Evolutionary conservation across 2,888 invertebrate genomes (phyloP).

Genomic region (Argynnis bischoffii): DNA sequence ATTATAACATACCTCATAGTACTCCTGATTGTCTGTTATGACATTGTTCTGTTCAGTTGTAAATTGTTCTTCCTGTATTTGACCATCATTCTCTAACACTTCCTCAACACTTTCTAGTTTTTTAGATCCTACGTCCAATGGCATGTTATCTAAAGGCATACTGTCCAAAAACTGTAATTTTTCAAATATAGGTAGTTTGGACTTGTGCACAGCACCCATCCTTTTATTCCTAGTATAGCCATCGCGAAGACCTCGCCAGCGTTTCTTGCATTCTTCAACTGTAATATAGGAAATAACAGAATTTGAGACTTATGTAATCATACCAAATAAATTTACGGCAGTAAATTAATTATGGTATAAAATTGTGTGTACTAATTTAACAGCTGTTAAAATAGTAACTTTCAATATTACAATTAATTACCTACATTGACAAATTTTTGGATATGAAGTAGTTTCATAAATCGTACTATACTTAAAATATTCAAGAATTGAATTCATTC

Average conservation of each 20-base stretch:
- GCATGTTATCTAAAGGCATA: constrained; percentile 44
- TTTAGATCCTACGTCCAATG: constrained; percentile 12
- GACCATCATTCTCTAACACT: constrained; percentile 34
- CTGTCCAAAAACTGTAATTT: constrained; percentile 66
- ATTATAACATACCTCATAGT: constrained; percentile 67
- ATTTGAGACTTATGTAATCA: not conserved
- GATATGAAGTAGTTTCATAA: no score
- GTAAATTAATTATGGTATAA: not conserved
- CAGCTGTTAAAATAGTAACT: no score
- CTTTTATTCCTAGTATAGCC: constrained; percentile 78
- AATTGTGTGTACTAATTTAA: no score
- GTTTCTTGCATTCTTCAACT: constrained; percentile 82
- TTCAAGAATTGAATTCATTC: no score
- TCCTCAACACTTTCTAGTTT: constrained; percentile 13
- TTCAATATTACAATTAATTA: no score
- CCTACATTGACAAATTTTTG: no score
- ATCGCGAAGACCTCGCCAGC: constrained; percentile 80
- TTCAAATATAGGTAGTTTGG: constrained; percentile 62
- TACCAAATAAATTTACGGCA: not conserved
- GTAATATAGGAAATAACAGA: constrained; percentile 45
- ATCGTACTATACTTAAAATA: no score
- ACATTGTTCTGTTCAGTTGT: constrained; percentile 60
- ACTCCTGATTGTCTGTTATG: constrained; percentile 74
- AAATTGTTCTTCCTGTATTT: constrained; percentile 41
- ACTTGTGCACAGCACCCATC: constrained; percentile 63